Evolutionary conservation across 2,888 invertebrate species (phyloP).

Genomic region (Amphipyra tragopoginis): DNA sequence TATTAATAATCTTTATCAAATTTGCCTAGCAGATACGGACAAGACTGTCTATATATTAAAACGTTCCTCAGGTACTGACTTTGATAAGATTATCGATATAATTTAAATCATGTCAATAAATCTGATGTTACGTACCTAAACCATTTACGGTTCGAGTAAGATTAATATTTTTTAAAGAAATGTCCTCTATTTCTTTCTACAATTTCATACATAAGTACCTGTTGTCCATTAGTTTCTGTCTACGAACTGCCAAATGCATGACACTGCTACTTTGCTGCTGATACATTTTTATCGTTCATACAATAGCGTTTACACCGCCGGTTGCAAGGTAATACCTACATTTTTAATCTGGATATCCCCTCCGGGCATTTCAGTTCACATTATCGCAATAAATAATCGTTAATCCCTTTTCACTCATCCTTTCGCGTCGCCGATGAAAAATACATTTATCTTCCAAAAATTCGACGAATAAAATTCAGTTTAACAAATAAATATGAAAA

Average conservation of each 20-base stretch:
- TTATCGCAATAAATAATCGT: constrained; percentile 21
- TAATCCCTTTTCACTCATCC: constrained; percentile 4
- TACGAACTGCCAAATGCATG: no score
- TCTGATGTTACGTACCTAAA: not conserved
- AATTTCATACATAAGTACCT: no score
- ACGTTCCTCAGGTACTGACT: no score
- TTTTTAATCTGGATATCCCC: no score
- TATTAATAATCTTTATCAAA: not conserved
- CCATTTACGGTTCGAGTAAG: no score
- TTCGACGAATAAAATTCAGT: not conserved
- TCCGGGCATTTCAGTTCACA: constrained; percentile 7
- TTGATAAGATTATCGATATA: constrained; percentile 1
- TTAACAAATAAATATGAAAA: not conserved
- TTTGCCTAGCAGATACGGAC: not conserved
- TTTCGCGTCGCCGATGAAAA: constrained; percentile 1
- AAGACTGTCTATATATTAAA: not conserved
- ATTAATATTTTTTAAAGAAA: no score
- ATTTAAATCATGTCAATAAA: not conserved
- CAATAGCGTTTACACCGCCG: no score
- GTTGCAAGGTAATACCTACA: no score
- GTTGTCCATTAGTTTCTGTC: no score
- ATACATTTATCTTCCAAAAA: constrained; percentile 14
- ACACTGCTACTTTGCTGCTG: no score
- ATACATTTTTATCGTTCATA: no score
- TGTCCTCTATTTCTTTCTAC: no score